These are phyloP conservation scores for Theocolax elegans DNA, from an alignment of 1,140 invertebrate species.

Conservation along the genomic window DNA sequence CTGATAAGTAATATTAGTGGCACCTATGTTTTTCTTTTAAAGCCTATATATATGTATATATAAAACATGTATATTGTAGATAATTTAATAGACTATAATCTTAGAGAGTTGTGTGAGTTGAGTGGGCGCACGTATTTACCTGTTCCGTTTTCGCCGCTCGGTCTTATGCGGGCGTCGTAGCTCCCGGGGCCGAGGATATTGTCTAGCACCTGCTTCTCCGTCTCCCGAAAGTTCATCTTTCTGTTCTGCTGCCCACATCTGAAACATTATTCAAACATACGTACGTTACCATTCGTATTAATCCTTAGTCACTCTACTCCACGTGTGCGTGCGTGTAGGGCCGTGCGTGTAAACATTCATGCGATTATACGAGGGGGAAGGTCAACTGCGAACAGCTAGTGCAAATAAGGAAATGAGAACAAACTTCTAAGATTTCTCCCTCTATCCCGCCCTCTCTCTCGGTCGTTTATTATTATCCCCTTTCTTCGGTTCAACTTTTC, in stretches of 20 bases:
- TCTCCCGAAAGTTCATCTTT: conserved; percentile 89
- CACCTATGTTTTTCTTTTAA: too few species aligned
- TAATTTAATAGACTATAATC: neutral
- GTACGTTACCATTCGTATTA: too few species aligned
- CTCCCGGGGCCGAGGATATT: conserved; percentile 88
- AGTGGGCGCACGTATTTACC: conserved; percentile 72
- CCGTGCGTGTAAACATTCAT: too few species aligned
- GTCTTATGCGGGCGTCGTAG: conserved; percentile 92
- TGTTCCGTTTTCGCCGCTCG: conserved; percentile 91
- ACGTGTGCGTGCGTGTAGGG: neutral
- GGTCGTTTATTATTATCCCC: conserved; percentile 36
- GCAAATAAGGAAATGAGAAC: conserved; percentile 41
- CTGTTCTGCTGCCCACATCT: conserved; percentile 67
- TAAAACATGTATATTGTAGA: neutral
- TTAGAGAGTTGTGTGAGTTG: neutral
- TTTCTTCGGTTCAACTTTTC: conserved; percentile 37
- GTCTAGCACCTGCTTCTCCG: conserved; percentile 93
- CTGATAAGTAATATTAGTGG: too few species aligned
- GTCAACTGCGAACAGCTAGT: conserved; percentile 33
- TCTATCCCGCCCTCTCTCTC: conserved; percentile 17
- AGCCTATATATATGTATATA: neutral
- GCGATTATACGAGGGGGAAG: too few species aligned
- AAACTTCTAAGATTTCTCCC: conserved; percentile 22
- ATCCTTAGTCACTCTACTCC: too few species aligned
- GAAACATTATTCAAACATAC: conserved; percentile 44